Base-by-base conservation (phyloP, 1,140 invertebrate species). In the Drosophila nigromelanica region DNA sequence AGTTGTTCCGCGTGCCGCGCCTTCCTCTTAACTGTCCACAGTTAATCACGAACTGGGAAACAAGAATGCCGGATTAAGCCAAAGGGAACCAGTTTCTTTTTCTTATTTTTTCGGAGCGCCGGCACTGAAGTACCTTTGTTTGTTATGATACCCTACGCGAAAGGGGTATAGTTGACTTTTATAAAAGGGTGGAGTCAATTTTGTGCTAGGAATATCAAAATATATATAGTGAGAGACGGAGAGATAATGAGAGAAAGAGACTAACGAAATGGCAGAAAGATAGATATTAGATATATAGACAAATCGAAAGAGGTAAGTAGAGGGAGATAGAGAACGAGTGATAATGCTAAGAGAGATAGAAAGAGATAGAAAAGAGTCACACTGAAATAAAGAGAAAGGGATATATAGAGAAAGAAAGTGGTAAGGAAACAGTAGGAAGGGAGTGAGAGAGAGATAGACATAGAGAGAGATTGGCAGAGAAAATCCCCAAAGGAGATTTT, bases 1-100 rank as follows among this genome's bases (percentile, higher is more conserved):
- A 15, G 37, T 5, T 43, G 37, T 42, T 30, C 14, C 15, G 7
- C 37, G 8, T 6, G 42, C 50, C 48, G 45, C 42, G 66, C 61
- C 66, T 74, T 54, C 56, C 60, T 70, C 24, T 75, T 51, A 81
- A 68, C 83, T 82, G 83, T 86, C 83, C 77, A 82, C 78, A 86
- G 82, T 86, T 86, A 87, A 86, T 86, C 82, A 86, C 82, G 82
- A 86, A 76, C 72, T 82, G 72, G 78, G 56, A 42, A 50, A 82
- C 78, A 89, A 78, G 80, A 86, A 73, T 77, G 82, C 75, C 63
- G 78, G 78, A 87, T 81, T 87, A 87, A 78, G 67, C 74, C 77
- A 71, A 62, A 24, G 62, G 54, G 45, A 79, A 83, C 76, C 80
- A 72, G 80, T 83, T 82, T 72, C 21, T 47, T 69, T 45, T 47